phyloP scores from a whole-genome alignment of 2,797 vertebrate genomes.

The Hipposideros larvatus region DNA sequence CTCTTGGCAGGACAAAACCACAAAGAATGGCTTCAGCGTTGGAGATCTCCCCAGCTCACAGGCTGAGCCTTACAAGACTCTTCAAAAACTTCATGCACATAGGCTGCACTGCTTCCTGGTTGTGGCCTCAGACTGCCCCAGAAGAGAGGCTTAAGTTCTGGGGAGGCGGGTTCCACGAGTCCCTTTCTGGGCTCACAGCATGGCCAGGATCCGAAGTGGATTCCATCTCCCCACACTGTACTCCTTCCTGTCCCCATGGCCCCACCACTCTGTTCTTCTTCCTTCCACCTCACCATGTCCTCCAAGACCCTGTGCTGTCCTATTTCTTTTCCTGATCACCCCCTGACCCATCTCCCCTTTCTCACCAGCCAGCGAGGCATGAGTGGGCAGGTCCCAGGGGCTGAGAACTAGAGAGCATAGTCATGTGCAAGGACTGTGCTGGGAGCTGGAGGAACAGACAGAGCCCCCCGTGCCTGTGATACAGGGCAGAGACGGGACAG shows the following conservation, averaged over 20 bases:
- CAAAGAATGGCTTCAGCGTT: background rate
- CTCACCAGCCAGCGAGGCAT: background rate
- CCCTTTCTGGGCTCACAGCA: background rate
- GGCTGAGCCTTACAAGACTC: background rate
- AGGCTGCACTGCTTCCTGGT: background rate
- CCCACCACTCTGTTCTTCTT: too few species aligned
- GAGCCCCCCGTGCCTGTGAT: rapidly evolving
- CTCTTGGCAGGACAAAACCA: background rate
- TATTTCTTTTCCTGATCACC: background rate
- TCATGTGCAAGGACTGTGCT: background rate
- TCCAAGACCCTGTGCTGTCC: background rate
- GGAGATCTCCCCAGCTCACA: background rate
- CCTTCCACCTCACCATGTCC: background rate
- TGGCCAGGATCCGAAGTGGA: background rate
- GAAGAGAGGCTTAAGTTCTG: background rate
- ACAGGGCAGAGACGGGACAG: background rate
- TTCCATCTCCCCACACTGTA: background rate
- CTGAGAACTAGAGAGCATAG: background rate
- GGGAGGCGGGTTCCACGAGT: background rate
- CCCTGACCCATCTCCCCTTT: background rate
- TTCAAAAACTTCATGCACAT: background rate
- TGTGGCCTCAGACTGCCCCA: background rate
- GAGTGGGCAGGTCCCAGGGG: background rate
- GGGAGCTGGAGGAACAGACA: background rate
- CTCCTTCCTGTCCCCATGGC: too few species aligned